These are phyloP conservation scores for Sericinus montela DNA, from an alignment of 2,888 invertebrate species.

Conservation along the genomic window DNA sequence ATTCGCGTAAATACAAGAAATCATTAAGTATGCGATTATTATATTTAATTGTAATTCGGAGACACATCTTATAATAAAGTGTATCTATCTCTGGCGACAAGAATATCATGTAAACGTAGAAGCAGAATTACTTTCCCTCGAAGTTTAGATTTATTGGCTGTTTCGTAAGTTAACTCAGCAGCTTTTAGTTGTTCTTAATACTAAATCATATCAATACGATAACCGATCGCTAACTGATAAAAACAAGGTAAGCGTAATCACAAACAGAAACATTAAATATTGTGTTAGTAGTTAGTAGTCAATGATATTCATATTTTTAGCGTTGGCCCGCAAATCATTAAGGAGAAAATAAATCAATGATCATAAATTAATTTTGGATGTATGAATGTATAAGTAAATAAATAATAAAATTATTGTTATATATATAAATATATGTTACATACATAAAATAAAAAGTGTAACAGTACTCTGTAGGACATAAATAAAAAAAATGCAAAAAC, in stretches of 20 bases:
- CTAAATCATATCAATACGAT: slow-evolving; percentile 67
- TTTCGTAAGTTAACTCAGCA: slow-evolving; percentile 61
- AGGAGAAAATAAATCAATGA: background rate
- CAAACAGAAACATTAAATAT: slow-evolving; percentile 16
- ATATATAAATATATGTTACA: too few relatives aligned
- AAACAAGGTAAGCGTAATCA: slow-evolving; percentile 39
- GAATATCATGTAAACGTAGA: slow-evolving; percentile 63
- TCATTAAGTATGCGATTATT: too few relatives aligned
- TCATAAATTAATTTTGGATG: too few relatives aligned
- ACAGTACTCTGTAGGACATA: too few relatives aligned
- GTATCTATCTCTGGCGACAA: slow-evolving; percentile 58
- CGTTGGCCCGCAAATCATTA: background rate
- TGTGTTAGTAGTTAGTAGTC: background rate
- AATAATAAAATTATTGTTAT: too few relatives aligned
- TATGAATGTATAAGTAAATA: too few relatives aligned
- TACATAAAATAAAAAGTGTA: too few relatives aligned
- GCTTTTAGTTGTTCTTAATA: slow-evolving; percentile 64
- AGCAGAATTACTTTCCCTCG: slow-evolving; percentile 69
- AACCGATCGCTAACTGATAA: slow-evolving; percentile 53
- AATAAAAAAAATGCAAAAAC: too few relatives aligned
- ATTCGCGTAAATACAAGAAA: too few relatives aligned
- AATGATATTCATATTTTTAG: background rate
- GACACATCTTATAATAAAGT: slow-evolving; percentile 58
- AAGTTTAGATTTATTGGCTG: slow-evolving; percentile 74
- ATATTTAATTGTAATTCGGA: slow-evolving; percentile 42